Conservation (phyloP, 1,140 invertebrate genomes). For the Chrysopa pallens region DNA sequence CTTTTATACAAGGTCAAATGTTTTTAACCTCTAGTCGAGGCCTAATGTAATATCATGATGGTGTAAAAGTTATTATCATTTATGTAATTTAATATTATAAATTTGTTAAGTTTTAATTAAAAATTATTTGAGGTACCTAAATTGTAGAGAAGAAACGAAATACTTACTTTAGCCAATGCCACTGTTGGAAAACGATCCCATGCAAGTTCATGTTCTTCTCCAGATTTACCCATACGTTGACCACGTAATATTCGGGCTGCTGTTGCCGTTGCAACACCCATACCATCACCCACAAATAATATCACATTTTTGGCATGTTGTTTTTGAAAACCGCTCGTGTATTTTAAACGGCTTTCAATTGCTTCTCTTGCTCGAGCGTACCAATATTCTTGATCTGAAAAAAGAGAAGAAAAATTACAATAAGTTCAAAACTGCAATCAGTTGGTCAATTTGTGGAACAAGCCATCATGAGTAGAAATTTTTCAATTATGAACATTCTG, state of each 20-base stretch:
- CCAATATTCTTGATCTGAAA: constrained; percentile 25
- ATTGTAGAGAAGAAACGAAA: too few species aligned
- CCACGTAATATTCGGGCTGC: constrained; percentile 41
- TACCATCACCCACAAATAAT: constrained; percentile 53
- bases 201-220: constrained; percentile 40
- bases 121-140: too few species aligned
- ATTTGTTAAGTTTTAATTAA: too few species aligned
- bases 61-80: too few species aligned
- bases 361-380: constrained; percentile 44
- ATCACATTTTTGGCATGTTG: constrained; percentile 34
- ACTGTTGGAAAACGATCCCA: constrained; percentile 51
- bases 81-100: too few species aligned
- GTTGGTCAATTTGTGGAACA: too few species aligned
- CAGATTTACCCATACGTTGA: constrained; percentile 21
- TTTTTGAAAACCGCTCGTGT: constrained; percentile 26
- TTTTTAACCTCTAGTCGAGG: too few species aligned
- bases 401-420: not conserved
- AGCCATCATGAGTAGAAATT: too few species aligned
- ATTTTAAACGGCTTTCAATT: constrained; percentile 36
- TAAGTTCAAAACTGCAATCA: too few species aligned
- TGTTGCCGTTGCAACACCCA: constrained; percentile 51
- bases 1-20: too few species aligned
- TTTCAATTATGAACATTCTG: too few species aligned
- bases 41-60: too few species aligned
- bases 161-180: constrained; percentile 40